Conservation (phyloP, 2,797 vertebrate species). For the Aselliscus stoliczkanus region DNA sequence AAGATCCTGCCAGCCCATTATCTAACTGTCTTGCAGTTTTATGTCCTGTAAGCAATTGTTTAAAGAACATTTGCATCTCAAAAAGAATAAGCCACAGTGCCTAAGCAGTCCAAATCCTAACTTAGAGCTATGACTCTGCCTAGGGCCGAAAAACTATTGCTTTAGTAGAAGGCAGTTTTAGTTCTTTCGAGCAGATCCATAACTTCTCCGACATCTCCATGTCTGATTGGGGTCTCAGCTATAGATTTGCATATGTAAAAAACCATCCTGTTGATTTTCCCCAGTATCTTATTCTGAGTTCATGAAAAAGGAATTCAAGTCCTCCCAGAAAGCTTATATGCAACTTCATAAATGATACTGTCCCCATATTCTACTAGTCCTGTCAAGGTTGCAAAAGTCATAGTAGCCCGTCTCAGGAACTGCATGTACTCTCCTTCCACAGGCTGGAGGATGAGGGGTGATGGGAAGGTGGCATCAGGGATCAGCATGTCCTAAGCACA, state of each 20-base stretch:
- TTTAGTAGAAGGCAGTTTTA: background rate
- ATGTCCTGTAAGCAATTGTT: background rate
- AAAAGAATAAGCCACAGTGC: background rate
- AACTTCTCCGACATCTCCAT: background rate
- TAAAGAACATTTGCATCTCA: background rate
- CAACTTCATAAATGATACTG: background rate
- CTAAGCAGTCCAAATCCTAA: background rate
- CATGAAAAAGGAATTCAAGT: background rate
- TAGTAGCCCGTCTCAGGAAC: too few species aligned
- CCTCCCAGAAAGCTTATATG: background rate
- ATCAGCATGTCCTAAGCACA: too few species aligned
- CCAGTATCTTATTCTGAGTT: too few species aligned
- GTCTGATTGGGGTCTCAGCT: background rate
- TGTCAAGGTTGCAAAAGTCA: background rate
- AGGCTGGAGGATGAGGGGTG: too few species aligned
- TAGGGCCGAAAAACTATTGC: background rate
- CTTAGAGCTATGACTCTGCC: background rate
- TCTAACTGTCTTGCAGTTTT: background rate
- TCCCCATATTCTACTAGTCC: background rate
- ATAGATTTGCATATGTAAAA: background rate
- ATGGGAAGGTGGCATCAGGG: too few species aligned
- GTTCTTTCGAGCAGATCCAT: background rate
- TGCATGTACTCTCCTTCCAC: too few species aligned
- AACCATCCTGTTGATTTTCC: background rate
- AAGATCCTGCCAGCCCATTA: background rate